Evolutionary conservation across 53 echinoderm and acorn worm species (phyloP), one percentile per base, ranked within the genome.

Genomic region (Holothuria scabra): DNA sequence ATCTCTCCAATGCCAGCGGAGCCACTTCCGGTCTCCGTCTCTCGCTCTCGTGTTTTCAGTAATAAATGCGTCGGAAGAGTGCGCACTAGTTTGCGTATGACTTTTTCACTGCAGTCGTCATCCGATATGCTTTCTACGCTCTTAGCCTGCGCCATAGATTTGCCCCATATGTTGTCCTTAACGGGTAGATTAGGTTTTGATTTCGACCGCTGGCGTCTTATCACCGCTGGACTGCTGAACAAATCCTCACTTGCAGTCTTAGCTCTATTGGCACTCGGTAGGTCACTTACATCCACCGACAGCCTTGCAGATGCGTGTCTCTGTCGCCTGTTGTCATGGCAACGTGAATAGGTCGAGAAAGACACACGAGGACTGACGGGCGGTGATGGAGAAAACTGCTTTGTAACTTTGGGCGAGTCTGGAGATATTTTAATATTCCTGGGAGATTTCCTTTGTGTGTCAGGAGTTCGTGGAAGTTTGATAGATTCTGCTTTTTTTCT

Each of bases 21-120:
- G 32, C 84, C 83, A 13, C 90, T 88, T 41, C 93, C 90, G 2
- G 89, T 90, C 62, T 95, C 92, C 19, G 66, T 83, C 71, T 95
- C 92, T 49, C 95, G 71, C 37, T 85, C 66, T 7, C 86, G 80
- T 38, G 95, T 88, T 55, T 88, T 93, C 26, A 95, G 7, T 34
- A 93, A 80, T n/a, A 95, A 29, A 24, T 90, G 80, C 22, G 93
- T 87, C 3, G 95, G 95, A 23, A 95, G 78, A 28, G 88, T 93
- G 23, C 90, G 60, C 0, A 92, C 88, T 23, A 95, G 59, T 56
- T 84, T 84, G 26, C 93, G 87, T 56, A 95, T 83, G 38, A 95
- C 86, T 28, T 79, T 79, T 26, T 88, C 88, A 18, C 88, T 22
- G 8, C 84, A 79, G 20, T 84, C 84, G 14, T 90, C 89, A 21